Base-by-base conservation (phyloP, 2,113 vertebrate species). In the Aegotheles bennettii region DNA sequence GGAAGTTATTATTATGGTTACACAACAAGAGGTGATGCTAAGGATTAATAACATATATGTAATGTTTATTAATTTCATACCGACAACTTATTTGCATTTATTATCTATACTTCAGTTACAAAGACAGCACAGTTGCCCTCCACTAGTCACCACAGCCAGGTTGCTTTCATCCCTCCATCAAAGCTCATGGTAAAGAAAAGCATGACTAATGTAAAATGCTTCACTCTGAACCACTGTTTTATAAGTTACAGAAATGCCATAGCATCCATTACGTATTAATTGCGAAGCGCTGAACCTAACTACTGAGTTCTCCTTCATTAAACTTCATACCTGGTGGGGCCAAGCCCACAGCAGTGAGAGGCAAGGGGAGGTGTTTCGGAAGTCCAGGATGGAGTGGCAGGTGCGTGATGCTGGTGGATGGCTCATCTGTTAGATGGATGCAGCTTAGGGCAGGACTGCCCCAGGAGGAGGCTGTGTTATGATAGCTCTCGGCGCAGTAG, bases 321-420 rank as follows among this genome's bases (percentile, higher is more conserved):
- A 94, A 60, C n/a, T 21, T 15, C 54, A 26, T 5, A 57, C 23
- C 68, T 81, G 56, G 25, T 33, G 38, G 45, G 71, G 53, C 42
- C 60, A 70, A 78, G 42, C 50, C 11, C 16, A 28, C 8, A 54
- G 36, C 69, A 69, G 31, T 0, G 0, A 50, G 0, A 45, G 19
- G 23, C 19, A 48, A 67, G 35, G 33, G 43, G 23, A 51, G 48
- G 1, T 1, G 0, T n/a, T 63, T 23, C 0, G 3, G 26, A n/a
- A 64, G 26, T 20, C 60, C 10, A 5, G 50, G 38, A 33, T 28
- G 40, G 59, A 28, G 40, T 3, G 4, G n/a, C 26, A 21, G 38
- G 16, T 13, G 18, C 3, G 3, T 1, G 5, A 36, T 21, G 45
- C 45, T 53, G 40, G 21, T 6, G 33, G 36, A 16, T 1, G 14